phyloP scores from a whole-genome alignment of 2,797 vertebrate genomes.

The Synanceia verrucosa region DNA sequence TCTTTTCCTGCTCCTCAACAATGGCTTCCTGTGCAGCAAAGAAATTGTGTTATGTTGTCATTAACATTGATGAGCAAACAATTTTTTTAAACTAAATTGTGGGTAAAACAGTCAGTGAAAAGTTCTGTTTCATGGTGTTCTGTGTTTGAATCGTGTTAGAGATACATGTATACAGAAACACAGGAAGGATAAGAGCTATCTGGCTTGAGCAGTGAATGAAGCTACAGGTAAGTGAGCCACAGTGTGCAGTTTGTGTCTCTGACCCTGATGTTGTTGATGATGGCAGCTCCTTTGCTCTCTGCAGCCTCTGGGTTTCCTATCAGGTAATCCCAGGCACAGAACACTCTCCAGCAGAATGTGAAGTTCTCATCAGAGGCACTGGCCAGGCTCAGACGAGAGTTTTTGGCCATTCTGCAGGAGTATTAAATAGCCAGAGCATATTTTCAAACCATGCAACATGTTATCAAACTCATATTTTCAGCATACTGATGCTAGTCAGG shows the following conservation, averaged over 20 bases:
- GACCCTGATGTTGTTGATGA: conserved; percentile 96
- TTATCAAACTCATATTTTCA: background rate
- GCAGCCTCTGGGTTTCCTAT: conserved; percentile 97
- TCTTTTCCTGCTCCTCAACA: conserved; percentile 96
- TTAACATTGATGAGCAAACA: background rate
- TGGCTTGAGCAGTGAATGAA: background rate
- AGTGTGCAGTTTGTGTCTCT: conserved; percentile 31
- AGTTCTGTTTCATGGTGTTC: background rate
- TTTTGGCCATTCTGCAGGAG: conserved; percentile 92
- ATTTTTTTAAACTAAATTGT: too few species aligned
- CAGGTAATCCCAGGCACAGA: conserved; percentile 98
- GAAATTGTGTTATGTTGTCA: background rate
- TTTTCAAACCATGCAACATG: background rate
- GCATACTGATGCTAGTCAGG: background rate
- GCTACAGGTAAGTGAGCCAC: background rate
- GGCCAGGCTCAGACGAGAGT: conserved; percentile 93
- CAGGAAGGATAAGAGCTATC: background rate
- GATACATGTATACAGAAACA: background rate
- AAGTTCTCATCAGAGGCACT: conserved; percentile 96
- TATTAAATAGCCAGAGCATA: background rate
- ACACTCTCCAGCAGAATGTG: conserved; percentile 97
- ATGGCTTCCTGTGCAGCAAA: conserved; percentile 90
- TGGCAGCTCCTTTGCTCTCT: conserved; percentile 96
- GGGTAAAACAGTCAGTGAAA: background rate
- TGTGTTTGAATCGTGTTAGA: background rate